Conservation (phyloP, 1,140 invertebrate genomes). For the Geopemphigus sp. region DNA sequence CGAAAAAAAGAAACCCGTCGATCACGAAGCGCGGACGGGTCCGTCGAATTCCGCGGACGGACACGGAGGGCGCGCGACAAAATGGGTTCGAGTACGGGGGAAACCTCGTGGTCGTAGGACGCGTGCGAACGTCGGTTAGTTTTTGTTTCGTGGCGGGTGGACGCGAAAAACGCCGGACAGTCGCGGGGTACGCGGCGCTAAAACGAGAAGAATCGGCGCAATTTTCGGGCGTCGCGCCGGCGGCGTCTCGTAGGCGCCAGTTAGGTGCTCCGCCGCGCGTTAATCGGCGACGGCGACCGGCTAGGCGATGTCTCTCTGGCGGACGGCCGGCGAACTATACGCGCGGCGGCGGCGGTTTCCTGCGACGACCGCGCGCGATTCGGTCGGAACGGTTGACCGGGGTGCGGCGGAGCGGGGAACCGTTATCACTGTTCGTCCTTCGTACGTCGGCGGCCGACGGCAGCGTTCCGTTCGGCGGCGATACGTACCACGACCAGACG, state of each 20-base stretch:
- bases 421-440: neutral
- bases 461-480: neutral
- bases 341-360: too few relatives aligned
- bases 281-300: too few relatives aligned
- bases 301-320: neutral
- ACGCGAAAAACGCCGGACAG: neutral
- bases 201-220: neutral
- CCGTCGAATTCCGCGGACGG: neutral
- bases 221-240: conserved; percentile 24
- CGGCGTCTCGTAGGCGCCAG: conserved; percentile 9
- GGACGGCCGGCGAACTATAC: conserved; percentile 11
- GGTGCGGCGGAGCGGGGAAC: neutral
- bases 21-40: too few relatives aligned
- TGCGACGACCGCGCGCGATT: neutral
- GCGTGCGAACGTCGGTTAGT: neutral
- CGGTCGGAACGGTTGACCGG: neutral
- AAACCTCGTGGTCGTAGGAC: neutral
- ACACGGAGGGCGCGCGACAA: neutral
- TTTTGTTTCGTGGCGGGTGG: too few relatives aligned
- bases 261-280: neutral
- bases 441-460: neutral
- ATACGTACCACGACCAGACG: neutral
- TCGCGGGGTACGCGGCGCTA: neutral
- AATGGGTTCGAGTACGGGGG: neutral
- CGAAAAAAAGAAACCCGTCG: too few relatives aligned